Evolutionary conservation across 2,113 vertebrate genomes (phyloP).

Genomic region (Cavia porcellus): DNA sequence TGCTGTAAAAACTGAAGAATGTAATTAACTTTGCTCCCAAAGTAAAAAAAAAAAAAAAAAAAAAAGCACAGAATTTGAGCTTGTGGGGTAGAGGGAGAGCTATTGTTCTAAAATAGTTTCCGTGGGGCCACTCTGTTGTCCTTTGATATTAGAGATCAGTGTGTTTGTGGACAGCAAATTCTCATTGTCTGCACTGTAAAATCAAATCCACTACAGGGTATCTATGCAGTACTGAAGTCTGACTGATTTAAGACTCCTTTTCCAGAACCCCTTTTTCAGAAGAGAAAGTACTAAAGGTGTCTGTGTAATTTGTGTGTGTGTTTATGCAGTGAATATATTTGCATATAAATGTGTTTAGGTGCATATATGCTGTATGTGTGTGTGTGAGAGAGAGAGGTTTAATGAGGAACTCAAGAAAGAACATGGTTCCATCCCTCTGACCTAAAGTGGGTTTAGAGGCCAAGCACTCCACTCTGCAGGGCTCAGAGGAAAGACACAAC

Average conservation of each 20-base stretch:
- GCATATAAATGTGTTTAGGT: not conserved
- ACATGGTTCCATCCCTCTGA: not conserved
- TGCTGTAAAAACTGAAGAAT: not conserved
- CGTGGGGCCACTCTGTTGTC: not conserved
- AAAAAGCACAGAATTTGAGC: slow-evolving; percentile 16
- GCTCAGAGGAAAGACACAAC: not conserved
- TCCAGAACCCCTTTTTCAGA: not conserved
- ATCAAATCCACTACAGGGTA: not conserved
- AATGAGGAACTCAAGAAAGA: not conserved
- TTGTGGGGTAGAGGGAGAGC: no score
- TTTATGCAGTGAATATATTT: not conserved
- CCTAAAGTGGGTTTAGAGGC: not conserved
- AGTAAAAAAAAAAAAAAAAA: not conserved
- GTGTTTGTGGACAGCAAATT: not conserved
- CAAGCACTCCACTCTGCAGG: not conserved
- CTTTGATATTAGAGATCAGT: slow-evolving; percentile 22
- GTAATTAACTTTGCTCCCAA: not conserved
- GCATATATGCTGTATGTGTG: not conserved
- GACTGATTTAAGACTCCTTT: not conserved
- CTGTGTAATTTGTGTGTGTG: not conserved
- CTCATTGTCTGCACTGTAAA: not conserved
- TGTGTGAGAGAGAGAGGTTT: not conserved
- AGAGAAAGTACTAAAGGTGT: not conserved
- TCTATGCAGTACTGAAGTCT: not conserved
- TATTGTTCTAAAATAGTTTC: not conserved